phyloP scores from a whole-genome alignment of 2,797 vertebrate species.

The Argyrosomus regius region DNA sequence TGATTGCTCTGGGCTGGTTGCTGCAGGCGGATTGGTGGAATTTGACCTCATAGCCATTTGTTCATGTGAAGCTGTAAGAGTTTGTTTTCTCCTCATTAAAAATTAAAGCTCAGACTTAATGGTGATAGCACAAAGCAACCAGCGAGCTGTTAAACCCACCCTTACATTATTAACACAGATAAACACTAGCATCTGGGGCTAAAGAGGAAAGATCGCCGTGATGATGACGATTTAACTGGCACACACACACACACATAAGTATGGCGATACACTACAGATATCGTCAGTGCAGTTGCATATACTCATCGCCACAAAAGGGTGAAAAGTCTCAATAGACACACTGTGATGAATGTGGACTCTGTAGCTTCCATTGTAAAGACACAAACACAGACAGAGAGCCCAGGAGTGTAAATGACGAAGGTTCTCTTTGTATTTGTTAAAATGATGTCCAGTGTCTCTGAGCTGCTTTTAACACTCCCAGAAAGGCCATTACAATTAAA shows the following conservation, averaged over 20 bases:
- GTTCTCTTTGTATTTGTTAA: conserved; percentile 71
- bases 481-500: conserved; percentile 83
- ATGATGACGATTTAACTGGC: conserved; percentile 28
- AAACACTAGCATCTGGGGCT: conserved; percentile 65
- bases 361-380: conserved; percentile 24
- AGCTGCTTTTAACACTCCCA: conserved; percentile 76
- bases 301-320: conserved; percentile 1
- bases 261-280: background rate
- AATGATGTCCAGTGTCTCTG: conserved; percentile 76
- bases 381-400: conserved; percentile 28
- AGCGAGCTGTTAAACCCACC: conserved; percentile 58
- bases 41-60: conserved; percentile 51
- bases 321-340: conserved; percentile 21
- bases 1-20: conserved; percentile 42
- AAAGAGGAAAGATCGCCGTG: conserved; percentile 38
- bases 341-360: conserved; percentile 44
- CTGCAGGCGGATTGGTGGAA: conserved; percentile 43
- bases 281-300: background rate
- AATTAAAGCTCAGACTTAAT: conserved; percentile 74
- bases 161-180: conserved; percentile 80
- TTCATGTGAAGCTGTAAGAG: conserved; percentile 68
- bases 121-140: conserved; percentile 68
- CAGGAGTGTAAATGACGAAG: conserved; percentile 55
- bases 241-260: background rate
- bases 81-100: conserved; percentile 79